These are phyloP conservation scores for Sarotherodon lohbergeri DNA, from an alignment of 2,113 vertebrate genomes.

Conservation along the genomic window DNA sequence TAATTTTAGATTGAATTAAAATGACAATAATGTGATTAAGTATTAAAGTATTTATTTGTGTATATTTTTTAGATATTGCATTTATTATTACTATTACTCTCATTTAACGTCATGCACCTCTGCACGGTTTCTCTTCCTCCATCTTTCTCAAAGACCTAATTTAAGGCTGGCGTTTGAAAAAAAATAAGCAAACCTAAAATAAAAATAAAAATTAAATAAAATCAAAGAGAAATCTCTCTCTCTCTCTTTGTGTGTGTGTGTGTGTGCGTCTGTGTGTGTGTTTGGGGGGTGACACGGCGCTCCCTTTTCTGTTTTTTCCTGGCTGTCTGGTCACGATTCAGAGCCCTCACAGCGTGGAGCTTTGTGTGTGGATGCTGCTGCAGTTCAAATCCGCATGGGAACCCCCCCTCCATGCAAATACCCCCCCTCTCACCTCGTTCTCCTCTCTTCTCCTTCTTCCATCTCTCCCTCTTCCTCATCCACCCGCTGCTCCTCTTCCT, in stretches of 20 bases:
- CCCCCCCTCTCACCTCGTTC: not conserved
- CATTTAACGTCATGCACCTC: not conserved
- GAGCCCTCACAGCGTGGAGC: constrained; percentile 45
- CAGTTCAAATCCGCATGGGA: constrained; percentile 60
- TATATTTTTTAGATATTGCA: not conserved
- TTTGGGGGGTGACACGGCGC: constrained; percentile 9
- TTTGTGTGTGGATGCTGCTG: constrained; percentile 55
- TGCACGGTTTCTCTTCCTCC: not conserved
- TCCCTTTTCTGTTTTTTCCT: constrained; percentile 27
- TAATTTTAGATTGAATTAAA: not conserved
- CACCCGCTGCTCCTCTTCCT: constrained; percentile 1
- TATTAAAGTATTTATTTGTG: not conserved
- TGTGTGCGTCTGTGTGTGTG: not conserved
- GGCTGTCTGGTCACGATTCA: constrained; percentile 70
- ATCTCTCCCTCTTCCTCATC: not conserved
- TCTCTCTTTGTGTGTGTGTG: not conserved
- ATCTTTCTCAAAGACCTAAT: not conserved
- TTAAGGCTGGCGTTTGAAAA: not conserved
- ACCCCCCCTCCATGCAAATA: constrained; percentile 9
- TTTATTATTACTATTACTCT: not conserved
- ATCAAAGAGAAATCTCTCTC: constrained; percentile 1
- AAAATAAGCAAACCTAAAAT: not conserved
- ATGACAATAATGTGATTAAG: not conserved
- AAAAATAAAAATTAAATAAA: not conserved
- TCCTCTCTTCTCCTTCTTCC: not conserved